These are phyloP conservation scores for Scaptomyza reducta DNA, from an alignment of 2,888 invertebrate species.

Conservation along the genomic window DNA sequence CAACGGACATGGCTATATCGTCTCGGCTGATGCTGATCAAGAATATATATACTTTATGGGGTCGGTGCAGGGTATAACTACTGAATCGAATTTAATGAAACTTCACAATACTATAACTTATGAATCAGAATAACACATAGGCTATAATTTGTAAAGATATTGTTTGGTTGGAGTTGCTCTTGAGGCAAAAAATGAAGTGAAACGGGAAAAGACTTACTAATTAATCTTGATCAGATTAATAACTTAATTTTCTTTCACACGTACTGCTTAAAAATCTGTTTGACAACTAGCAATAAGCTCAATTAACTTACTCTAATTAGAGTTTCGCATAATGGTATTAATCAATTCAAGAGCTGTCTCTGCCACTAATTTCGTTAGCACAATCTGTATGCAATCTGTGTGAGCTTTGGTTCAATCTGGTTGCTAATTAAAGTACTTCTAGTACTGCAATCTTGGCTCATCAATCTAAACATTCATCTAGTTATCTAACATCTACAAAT, in stretches of 20 bases:
- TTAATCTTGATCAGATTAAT: too few species aligned
- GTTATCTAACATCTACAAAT: constrained; percentile 34
- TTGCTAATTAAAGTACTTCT: constrained; percentile 48
- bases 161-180: too few species aligned
- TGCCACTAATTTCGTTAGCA: constrained; percentile 25
- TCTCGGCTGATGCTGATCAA: too few species aligned
- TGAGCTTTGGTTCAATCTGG: constrained; percentile 16
- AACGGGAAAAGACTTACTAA: too few species aligned
- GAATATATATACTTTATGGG: too few species aligned
- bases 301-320: constrained; percentile 23
- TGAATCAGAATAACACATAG: too few species aligned
- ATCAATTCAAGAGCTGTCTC: constrained; percentile 35
- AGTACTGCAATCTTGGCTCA: constrained; percentile 37
- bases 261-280: background rate
- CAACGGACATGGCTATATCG: too few species aligned
- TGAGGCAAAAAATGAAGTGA: too few species aligned
- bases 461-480: constrained; percentile 49
- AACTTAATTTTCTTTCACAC: background rate
- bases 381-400: constrained; percentile 33
- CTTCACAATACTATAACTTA: too few species aligned
- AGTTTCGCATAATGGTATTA: constrained; percentile 12
- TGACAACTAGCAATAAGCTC: background rate
- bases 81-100: too few species aligned
- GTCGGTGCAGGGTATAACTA: too few species aligned
- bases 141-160: too few species aligned